Percentiles rank a stretch among this genome's conserved stretches.
Evolutionary conservation across 2,797 vertebrate species (phyloP).

Genomic region (Melanotaenia pygmaea): DNA sequence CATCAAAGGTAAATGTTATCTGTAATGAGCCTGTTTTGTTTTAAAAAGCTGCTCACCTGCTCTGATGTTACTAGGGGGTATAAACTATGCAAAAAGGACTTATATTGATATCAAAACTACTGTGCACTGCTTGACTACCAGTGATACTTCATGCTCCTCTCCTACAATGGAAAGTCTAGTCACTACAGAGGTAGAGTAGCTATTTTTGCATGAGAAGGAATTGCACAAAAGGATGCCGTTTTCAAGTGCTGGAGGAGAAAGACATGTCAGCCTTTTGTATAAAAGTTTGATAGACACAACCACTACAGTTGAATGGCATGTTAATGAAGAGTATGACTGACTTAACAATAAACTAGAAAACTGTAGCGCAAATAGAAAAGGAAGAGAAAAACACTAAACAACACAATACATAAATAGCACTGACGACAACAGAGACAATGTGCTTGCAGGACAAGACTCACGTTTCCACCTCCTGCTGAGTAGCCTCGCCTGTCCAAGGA

Average conservation of each 20-base stretch:
- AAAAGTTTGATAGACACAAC: conserved; percentile 41
- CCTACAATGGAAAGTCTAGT: conserved; percentile 14
- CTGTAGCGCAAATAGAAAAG: conserved; percentile 21
- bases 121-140: conserved; percentile 2
- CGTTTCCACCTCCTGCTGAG: conserved; percentile 80
- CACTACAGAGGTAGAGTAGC: neutral
- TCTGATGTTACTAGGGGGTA: neutral
- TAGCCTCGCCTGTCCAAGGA: conserved; percentile 83
- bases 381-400: conserved; percentile 25
- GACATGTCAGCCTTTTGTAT: conserved; percentile 13
- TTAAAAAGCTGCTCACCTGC: neutral
- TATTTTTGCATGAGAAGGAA: neutral
- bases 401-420: conserved; percentile 45
- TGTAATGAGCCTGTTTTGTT: neutral
- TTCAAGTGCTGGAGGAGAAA: conserved; percentile 13
- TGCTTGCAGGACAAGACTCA: conserved; percentile 74
- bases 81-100: neutral
- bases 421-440: conserved; percentile 61
- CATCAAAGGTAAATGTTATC: neutral
- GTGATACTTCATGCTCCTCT: conserved; percentile 1
- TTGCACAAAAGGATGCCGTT: neutral
- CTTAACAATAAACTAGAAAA: conserved; percentile 15
- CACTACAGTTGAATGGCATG: conserved; percentile 4
- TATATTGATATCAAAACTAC: conserved; percentile 16
- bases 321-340: conserved; percentile 16